Evolutionary conservation across 2,797 vertebrate genomes (phyloP), one percentile per base, ranked within the genome.

Genomic region (Sebastes iracundus): DNA sequence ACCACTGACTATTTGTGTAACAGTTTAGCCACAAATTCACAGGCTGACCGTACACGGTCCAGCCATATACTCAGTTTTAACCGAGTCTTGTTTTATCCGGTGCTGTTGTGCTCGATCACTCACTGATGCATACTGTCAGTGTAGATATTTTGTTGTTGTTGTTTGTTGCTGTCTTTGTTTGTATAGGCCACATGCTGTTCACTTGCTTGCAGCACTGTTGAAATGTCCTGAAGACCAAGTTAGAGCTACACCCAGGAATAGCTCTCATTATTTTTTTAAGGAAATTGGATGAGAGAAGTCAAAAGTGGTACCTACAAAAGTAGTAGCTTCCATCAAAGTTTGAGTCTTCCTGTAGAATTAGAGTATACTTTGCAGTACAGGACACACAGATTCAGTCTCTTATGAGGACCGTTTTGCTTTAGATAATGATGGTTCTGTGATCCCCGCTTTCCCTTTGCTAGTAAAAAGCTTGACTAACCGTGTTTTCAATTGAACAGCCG

Each of bases 401-500:
- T 18, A 30, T 1, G 4, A 64, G 56, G 33, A 22, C 42, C 53
- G 59, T 55, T 87, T 73, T 71, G 12, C 61, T 22, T 9, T 35
- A 30, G 18, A 53, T 79, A 69, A 79, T 33, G 18, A 75, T 7
- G 33, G n/a, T 20, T 76, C 42, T 60, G 9, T 11, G 18, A 12
- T 74, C 49, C 49, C 27, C 14, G 7, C 56, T 53, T 75, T 67
- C 78, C 13, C n/a, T 74, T 30, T 62, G 70, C 52, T n/a, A 8
- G 64, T 83, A n/a, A 79, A 88, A 88, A 81, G 32, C 72, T 75
- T 32, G 56, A 75, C 61, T 53, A 67, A 55, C 55, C 46, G 72
- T 67, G 56, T 86, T 88, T 88, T 83, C 69, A 79, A 53, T 75
- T 75, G 52, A 84, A 75, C 66, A 53, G 77, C 62, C 28, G 62